Evolutionary conservation across 2,113 vertebrate species (phyloP).

Genomic region (Oncorhynchus nerka): DNA sequence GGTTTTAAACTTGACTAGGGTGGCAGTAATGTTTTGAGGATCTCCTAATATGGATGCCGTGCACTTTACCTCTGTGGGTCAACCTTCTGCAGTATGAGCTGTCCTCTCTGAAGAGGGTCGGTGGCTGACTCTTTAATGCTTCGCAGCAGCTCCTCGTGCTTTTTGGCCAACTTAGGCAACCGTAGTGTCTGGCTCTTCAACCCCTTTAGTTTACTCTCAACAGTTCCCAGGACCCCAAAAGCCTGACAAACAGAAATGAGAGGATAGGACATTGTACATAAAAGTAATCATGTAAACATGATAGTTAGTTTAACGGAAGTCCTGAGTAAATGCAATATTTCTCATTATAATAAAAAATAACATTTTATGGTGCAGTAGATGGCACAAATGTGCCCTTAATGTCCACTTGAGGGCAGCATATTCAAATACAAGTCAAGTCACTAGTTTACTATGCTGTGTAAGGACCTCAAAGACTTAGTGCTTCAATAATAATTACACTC

Average conservation of each 20-base stretch:
- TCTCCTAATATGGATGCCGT: no score
- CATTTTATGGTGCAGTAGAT: no score
- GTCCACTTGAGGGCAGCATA: slow-evolving; percentile 31
- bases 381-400: background rate
- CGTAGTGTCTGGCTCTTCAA: slow-evolving; percentile 67
- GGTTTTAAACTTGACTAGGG: no score
- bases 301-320: background rate
- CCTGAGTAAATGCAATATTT: no score
- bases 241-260: slow-evolving; percentile 59
- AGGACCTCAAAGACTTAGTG: no score
- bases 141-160: slow-evolving; percentile 72
- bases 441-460: background rate
- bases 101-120: slow-evolving; percentile 76
- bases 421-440: background rate
- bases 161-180: slow-evolving; percentile 63
- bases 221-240: slow-evolving; percentile 73
- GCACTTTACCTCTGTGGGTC: slow-evolving; percentile 72
- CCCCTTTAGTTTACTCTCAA: slow-evolving; percentile 74
- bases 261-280: background rate
- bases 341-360: no score
- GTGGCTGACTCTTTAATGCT: slow-evolving; percentile 66
- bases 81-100: slow-evolving; percentile 71
- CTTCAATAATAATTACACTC: no score
- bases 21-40: no score
- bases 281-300: background rate